A percentile compares a stretch with the other conserved stretches of the same genome.
These are phyloP conservation scores for Hypomecis atomaria DNA, from an alignment of 2,888 invertebrate genomes.

Conservation along the genomic window DNA sequence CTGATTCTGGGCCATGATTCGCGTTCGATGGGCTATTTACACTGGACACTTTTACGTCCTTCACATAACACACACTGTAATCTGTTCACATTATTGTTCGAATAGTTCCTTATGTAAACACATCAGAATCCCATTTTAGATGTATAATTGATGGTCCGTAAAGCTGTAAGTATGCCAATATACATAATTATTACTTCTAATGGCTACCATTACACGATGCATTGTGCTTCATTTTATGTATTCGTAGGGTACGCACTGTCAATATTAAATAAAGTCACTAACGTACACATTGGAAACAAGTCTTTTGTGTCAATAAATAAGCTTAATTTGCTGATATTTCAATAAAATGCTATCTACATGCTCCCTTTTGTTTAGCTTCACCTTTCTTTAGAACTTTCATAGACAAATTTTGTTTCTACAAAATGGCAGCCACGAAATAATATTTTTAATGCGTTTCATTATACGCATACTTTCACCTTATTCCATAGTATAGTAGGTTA, in stretches of 20 bases:
- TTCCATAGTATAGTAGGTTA: too few relatives aligned
- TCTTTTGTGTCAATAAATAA: constrained; percentile 59
- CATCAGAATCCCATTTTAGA: constrained; percentile 55
- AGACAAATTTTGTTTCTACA: constrained; percentile 75
- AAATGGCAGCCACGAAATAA: constrained; percentile 80
- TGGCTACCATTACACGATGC: constrained; percentile 85
- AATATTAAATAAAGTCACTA: constrained; percentile 58
- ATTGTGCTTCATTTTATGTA: constrained; percentile 75
- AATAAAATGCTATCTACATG: constrained; percentile 80
- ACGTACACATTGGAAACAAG: constrained; percentile 55
- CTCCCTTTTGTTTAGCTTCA: constrained; percentile 84
- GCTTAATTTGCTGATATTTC: constrained; percentile 66
- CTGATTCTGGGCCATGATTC: constrained; percentile 83
- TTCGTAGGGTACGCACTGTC: constrained; percentile 57
- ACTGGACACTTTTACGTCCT: constrained; percentile 65
- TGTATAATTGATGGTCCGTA: constrained; percentile 71
- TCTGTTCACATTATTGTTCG: constrained; percentile 72
- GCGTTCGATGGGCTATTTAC: constrained; percentile 66
- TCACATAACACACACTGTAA: constrained; percentile 65
- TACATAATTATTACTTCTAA: constrained; percentile 83
- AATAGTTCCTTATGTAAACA: constrained; percentile 52
- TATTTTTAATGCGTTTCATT: constrained; percentile 57
- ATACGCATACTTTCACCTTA: constrained; percentile 39
- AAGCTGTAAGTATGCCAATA: constrained; percentile 82
- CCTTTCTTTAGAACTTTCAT: constrained; percentile 81